A percentile compares a stretch with the other conserved stretches of the same genome.
Conservation (phyloP, 2,113 vertebrate genomes). For the Callospermophilus lateralis region DNA sequence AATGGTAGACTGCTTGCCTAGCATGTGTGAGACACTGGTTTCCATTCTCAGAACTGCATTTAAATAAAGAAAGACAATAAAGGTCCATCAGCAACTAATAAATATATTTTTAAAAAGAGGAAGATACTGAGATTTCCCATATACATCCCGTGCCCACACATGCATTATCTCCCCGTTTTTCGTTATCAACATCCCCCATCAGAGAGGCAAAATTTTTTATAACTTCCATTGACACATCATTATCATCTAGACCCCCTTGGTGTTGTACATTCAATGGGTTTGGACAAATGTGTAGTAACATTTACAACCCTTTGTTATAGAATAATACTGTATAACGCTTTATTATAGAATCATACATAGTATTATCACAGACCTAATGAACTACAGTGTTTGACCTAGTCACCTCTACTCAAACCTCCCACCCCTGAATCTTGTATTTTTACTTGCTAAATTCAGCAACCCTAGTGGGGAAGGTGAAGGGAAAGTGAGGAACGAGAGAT, state of each 20-base stretch:
- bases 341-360: neutral
- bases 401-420: neutral
- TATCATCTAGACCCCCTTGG: neutral
- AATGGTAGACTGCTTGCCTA: too few species aligned
- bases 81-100: too few species aligned
- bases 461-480: neutral
- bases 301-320: neutral
- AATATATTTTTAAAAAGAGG: neutral
- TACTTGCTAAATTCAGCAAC: conserved; percentile 6
- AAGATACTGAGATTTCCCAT: neutral
- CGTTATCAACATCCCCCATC: neutral
- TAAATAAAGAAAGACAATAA: too few species aligned
- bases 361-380: neutral
- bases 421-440: neutral
- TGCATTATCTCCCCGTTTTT: neutral
- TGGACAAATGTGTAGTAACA: neutral
- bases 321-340: neutral
- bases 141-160: neutral
- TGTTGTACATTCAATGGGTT: neutral
- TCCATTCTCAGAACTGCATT: too few species aligned
- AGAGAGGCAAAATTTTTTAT: neutral
- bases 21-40: too few species aligned
- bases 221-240: too few species aligned
- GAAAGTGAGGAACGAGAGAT: too few species aligned
- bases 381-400: neutral